Base-by-base conservation (phyloP, 2,797 vertebrate genomes). In the Enoplosus armatus region DNA sequence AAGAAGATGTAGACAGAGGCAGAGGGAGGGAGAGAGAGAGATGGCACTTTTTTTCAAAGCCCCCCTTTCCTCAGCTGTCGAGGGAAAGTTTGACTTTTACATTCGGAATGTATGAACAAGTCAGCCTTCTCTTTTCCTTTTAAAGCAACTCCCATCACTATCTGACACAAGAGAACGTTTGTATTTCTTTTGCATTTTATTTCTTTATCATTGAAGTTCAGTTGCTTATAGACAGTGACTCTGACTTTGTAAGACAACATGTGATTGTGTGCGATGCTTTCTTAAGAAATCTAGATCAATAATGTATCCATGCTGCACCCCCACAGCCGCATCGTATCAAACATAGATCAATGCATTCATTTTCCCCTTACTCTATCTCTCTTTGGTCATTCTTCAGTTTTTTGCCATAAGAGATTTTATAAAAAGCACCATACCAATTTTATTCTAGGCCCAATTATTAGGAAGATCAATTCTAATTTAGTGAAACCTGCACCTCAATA, bases 91-190 rank as follows among this genome's bases (percentile, higher is more conserved):
- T 72, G 53, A 77, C 79, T 83, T 77, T 54, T 67, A 66, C 51
- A 50, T 37, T 78, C 58, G n/a, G 51, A 83, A 80, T 77, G 2
- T 56, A 73, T 80, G 76, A 86, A 89, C 41, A 75, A 86, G 62
- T 45, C 70, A 67, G 27, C 11, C 47, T 10, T 65, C 48, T 51
- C 5, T 53, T 60, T 64, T 56, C 27, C 48, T 62, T 77, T 66
- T 61, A 69, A 66, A 72, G 61, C 43, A 63, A 62, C 58, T 68
- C 41, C 45, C 54, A 35, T 64, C 51, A 50, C 53, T 35, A 20
- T 79, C 65, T 64, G 45, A 72, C 27, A 31, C 11, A 18, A 51
- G 9, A 41, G 6, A 45, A 8, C 18, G 29, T 76, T 72, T 53
- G 29, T 15, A 20, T 22, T 33, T 58, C 1, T 62, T 26, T 39